Conservation (phyloP, 1,140 invertebrate genomes). For the Wasmannia auropunctata region DNA sequence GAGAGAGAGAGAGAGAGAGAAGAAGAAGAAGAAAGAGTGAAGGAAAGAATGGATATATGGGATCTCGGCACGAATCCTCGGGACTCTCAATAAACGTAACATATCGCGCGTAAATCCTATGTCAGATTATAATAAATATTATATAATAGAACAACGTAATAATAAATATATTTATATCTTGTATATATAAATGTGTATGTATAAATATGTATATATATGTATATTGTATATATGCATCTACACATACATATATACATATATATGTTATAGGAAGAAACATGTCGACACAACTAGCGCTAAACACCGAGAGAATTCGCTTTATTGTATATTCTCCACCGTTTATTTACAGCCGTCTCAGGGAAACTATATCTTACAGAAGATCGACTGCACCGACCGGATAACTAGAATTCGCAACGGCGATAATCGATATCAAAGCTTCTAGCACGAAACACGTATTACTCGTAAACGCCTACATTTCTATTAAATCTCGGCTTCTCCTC, state of each 20-base stretch:
- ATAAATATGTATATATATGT: slow-evolving; percentile 74
- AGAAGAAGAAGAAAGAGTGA: too few relatives aligned
- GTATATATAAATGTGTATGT: slow-evolving; percentile 78
- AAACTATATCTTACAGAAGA: slow-evolving; percentile 75
- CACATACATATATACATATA: slow-evolving; percentile 73
- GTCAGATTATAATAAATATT: slow-evolving; percentile 84
- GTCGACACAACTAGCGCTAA: slow-evolving; percentile 83
- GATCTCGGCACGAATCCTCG: slow-evolving; percentile 66
- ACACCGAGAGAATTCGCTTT: slow-evolving; percentile 79
- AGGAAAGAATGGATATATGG: background rate
- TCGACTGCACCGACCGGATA: slow-evolving; percentile 52
- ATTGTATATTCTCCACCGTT: slow-evolving; percentile 48
- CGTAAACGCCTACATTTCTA: slow-evolving; percentile 40
- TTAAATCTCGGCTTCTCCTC: slow-evolving; percentile 23
- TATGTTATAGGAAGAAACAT: slow-evolving; percentile 83
- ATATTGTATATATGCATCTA: slow-evolving; percentile 66
- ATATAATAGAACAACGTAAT: slow-evolving; percentile 85
- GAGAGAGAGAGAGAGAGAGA: too few relatives aligned
- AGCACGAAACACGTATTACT: slow-evolving; percentile 67
- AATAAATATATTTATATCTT: slow-evolving; percentile 83
- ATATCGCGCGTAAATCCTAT: slow-evolving; percentile 71
- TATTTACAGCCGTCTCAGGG: slow-evolving; percentile 77
- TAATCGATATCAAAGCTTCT: slow-evolving; percentile 63
- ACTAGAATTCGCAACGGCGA: slow-evolving; percentile 55
- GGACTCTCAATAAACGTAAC: slow-evolving; percentile 71